These are phyloP conservation scores for Pseudochromis fuscus DNA, from an alignment of 2,797 vertebrate genomes.

Conservation along the genomic window DNA sequence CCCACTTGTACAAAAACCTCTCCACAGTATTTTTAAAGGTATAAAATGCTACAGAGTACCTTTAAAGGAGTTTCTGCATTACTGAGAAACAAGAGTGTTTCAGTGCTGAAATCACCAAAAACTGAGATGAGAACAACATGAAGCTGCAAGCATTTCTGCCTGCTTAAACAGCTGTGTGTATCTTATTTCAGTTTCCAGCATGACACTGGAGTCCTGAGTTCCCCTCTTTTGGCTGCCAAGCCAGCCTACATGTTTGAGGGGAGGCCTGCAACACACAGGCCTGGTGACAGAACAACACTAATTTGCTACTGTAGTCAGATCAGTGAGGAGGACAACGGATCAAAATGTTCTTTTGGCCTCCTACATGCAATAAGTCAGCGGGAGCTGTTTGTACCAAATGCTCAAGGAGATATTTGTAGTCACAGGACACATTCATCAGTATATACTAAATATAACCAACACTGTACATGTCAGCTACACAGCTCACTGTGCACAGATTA, in stretches of 20 bases:
- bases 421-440: neutral
- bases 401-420: neutral
- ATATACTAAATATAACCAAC: neutral
- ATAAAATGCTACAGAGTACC: slow-evolving; percentile 2
- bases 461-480: neutral
- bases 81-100: slow-evolving; percentile 33
- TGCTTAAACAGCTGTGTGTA: slow-evolving; percentile 72
- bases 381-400: neutral
- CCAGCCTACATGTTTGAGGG: slow-evolving; percentile 61
- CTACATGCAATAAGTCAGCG: neutral
- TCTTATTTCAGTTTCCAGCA: slow-evolving; percentile 84
- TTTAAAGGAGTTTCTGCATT: slow-evolving; percentile 23
- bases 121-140: slow-evolving; percentile 49
- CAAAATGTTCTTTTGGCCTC: slow-evolving; percentile 20
- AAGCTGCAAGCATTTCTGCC: slow-evolving; percentile 59
- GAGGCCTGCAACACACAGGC: slow-evolving; percentile 50
- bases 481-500: neutral
- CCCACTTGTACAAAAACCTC: neutral
- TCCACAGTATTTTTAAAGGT: neutral
- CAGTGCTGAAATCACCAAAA: slow-evolving; percentile 37
- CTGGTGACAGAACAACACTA: slow-evolving; percentile 41
- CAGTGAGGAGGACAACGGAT: slow-evolving; percentile 8
- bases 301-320: slow-evolving; percentile 37
- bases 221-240: slow-evolving; percentile 69
- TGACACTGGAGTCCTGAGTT: slow-evolving; percentile 69